Conservation (phyloP, 1,140 invertebrate genomes). For the Chymomyza costata region DNA sequence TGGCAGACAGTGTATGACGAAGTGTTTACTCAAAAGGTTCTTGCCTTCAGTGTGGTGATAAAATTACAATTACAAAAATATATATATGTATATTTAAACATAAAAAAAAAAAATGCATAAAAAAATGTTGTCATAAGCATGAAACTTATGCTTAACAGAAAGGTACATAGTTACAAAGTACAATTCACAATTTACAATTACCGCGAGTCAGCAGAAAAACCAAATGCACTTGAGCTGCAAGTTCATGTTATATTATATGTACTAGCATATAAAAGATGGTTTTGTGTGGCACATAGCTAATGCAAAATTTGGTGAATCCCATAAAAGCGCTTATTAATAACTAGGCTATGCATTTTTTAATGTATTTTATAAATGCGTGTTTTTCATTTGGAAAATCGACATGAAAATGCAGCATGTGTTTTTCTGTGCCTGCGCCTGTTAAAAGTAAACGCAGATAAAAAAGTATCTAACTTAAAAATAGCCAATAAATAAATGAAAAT, state of each 20-base stretch:
- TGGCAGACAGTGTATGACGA: conserved; percentile 23
- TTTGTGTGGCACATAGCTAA: too few relatives aligned
- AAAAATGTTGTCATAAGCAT: neutral
- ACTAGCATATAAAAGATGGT: too few relatives aligned
- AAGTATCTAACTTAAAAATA: conserved; percentile 55
- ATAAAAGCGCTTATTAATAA: too few relatives aligned
- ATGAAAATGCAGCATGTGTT: conserved; percentile 31
- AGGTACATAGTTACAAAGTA: neutral
- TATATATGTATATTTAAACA: conserved; percentile 26
- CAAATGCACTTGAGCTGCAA: conserved; percentile 23
- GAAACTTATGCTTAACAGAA: neutral
- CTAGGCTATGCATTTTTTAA: too few relatives aligned
- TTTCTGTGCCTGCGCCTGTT: too few relatives aligned
- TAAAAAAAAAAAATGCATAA: conserved; percentile 5
- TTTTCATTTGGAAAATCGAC: too few relatives aligned
- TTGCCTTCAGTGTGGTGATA: conserved; percentile 60
- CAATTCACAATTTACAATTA: conserved; percentile 8
- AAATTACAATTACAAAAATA: conserved; percentile 51
- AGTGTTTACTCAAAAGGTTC: conserved; percentile 61
- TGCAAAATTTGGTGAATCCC: too few relatives aligned
- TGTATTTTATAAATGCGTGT: too few relatives aligned
- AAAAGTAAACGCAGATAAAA: conserved; percentile 3
- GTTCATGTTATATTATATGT: too few relatives aligned
- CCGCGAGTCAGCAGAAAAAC: conserved; percentile 54
- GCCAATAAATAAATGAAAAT: conserved; percentile 57